Base-by-base conservation (phyloP, 2,797 vertebrate species). In the Anabas testudineus region DNA sequence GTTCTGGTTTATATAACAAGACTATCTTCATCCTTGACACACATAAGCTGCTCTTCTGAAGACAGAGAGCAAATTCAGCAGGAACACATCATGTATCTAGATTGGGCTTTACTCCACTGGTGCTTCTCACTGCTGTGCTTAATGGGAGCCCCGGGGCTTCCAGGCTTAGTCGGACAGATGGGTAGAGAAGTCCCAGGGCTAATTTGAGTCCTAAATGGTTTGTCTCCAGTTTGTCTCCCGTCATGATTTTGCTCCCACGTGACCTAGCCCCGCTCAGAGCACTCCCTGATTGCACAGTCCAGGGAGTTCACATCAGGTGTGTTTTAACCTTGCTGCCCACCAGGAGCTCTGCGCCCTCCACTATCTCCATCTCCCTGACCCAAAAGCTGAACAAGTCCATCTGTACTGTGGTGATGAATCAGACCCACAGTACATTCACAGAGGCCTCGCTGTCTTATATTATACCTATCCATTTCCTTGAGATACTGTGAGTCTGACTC, bases 191-290 rank as follows among this genome's bases (percentile, higher is more conserved):
- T 94, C 94, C 91, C 89, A 88, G 87, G 92, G 92, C 93, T 92
- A 93, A 94, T 93, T 94, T 93, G 84, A 91, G 92, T 93, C 92
- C 92, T 94, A 94, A 95, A 94, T 94, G 93, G 90, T 94, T 94
- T 93, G 93, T 93, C 92, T 94, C 87, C 87, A 89, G 89, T 93
- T 93, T 90, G 87, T 92, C 90, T 92, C 88, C 89, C 80, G 76
- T 91, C 92, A 90, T 84, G 90, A 90, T 85, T 84, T 70, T 3
- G 12, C 82, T 93, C 92, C 90, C 89, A 78, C 80, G 89, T 90
- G 91, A 91, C 87, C 89, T 19, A 69, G 87, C 84, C 80, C 86
- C 59, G 84, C 90, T 91, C 86, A 77, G 76, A 87, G 85, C 56
- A 15, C 79, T 90, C 75, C 74, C 80, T 88, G 82, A 86, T 89